Evolutionary conservation across 2,113 vertebrate species (phyloP).

Genomic region (Laticauda colubrina): DNA sequence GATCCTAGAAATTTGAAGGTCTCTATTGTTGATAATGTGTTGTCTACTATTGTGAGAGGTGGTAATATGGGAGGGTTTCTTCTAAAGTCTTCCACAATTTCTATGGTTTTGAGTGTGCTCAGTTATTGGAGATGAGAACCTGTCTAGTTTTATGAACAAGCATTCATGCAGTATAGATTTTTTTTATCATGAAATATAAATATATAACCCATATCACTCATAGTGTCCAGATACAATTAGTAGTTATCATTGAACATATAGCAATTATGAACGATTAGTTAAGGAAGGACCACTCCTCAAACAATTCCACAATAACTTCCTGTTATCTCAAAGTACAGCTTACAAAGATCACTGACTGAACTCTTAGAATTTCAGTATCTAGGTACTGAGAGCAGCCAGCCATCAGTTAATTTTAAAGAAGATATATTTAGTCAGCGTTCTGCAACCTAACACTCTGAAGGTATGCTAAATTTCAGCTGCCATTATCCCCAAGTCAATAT

Average conservation of each 20-base stretch:
- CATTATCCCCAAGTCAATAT: background rate
- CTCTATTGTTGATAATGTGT: no score
- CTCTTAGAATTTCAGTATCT: background rate
- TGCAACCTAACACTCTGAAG: background rate
- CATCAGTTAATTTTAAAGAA: background rate
- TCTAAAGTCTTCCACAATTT: no score
- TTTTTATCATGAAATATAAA: background rate
- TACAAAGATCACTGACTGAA: background rate
- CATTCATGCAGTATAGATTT: background rate
- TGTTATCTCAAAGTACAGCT: background rate
- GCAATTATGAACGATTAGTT: background rate
- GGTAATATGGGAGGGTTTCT: no score
- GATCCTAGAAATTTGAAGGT: no score
- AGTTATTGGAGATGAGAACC: background rate
- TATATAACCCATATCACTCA: constrained; percentile 38
- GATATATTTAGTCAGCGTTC: background rate
- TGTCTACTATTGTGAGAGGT: no score
- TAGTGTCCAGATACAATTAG: constrained; percentile 19
- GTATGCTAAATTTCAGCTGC: background rate
- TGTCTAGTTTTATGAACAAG: background rate
- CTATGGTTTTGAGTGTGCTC: no score
- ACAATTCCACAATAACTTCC: background rate
- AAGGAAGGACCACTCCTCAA: background rate
- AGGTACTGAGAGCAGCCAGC: background rate
- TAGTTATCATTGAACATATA: constrained; percentile 44